A percentile compares a stretch with the other conserved stretches of the same genome.
phyloP scores from a whole-genome alignment of 2,113 vertebrate species.

The Bothrops jararaca region DNA sequence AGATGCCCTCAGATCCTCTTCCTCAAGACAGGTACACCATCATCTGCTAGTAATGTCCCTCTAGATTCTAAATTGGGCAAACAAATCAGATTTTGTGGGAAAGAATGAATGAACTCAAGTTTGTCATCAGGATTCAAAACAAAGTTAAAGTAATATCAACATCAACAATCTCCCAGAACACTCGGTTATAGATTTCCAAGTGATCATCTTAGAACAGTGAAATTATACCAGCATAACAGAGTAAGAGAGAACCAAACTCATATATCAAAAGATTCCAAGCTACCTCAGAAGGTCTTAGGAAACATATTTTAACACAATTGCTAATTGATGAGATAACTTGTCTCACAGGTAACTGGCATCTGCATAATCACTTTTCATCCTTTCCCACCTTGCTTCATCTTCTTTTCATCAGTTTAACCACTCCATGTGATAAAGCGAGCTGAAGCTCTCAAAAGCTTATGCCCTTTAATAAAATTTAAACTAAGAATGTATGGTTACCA shows the following conservation, averaged over 20 bases:
- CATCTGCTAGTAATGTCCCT: neutral
- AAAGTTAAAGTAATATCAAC: neutral
- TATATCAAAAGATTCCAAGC: neutral
- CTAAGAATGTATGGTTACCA: neutral
- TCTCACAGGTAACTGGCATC: neutral
- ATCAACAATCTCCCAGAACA: neutral
- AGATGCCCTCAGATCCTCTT: neutral
- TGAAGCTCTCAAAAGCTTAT: neutral
- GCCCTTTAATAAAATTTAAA: neutral
- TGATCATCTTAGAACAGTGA: neutral
- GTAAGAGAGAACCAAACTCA: neutral
- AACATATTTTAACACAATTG: neutral
- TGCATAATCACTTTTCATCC: neutral
- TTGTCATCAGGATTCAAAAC: neutral
- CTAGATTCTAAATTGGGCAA: neutral
- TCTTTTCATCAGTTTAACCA: neutral
- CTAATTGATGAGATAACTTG: neutral
- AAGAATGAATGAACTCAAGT: neutral
- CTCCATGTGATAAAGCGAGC: neutral
- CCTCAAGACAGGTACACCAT: neutral
- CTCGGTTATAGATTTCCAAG: neutral
- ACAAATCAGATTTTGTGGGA: neutral
- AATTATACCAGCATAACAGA: neutral
- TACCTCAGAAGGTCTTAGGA: neutral
- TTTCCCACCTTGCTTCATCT: neutral